Percentiles rank a stretch among this genome's conserved stretches.
phyloP scores from a whole-genome alignment of 2,113 vertebrate species.

The Gnathonemus echidnorhynchus region DNA sequence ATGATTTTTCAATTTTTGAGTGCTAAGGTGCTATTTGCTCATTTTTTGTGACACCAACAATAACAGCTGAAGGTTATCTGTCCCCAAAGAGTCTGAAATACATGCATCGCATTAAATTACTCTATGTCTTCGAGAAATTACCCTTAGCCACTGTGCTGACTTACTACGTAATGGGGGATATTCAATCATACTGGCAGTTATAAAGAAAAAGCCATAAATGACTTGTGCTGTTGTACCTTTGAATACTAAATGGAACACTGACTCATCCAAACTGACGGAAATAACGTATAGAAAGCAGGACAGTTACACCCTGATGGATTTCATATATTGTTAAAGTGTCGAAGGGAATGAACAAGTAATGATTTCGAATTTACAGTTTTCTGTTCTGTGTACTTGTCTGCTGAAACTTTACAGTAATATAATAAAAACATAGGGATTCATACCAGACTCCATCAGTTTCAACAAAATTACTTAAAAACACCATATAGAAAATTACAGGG shows the following conservation, averaged over 20 bases:
- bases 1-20: not conserved
- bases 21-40: not conserved
- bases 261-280: not conserved
- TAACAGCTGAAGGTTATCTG: not conserved
- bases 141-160: not conserved
- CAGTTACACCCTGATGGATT: not conserved
- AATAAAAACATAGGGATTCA: not conserved
- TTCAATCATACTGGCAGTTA: not conserved
- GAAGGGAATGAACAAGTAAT: not conserved
- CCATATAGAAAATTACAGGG: not conserved
- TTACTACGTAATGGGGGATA: not conserved
- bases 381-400: not conserved
- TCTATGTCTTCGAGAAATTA: not conserved
- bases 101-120: not conserved
- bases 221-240: not conserved
- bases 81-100: not conserved
- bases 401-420: not conserved
- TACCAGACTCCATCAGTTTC: not conserved
- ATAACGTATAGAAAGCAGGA: not conserved
- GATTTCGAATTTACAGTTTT: not conserved
- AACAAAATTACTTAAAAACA: not conserved
- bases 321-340: not conserved
- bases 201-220: not conserved
- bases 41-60: not conserved
- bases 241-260: not conserved